Base-by-base conservation (phyloP, 2,888 invertebrate genomes). In the Celastrina argiolus region DNA sequence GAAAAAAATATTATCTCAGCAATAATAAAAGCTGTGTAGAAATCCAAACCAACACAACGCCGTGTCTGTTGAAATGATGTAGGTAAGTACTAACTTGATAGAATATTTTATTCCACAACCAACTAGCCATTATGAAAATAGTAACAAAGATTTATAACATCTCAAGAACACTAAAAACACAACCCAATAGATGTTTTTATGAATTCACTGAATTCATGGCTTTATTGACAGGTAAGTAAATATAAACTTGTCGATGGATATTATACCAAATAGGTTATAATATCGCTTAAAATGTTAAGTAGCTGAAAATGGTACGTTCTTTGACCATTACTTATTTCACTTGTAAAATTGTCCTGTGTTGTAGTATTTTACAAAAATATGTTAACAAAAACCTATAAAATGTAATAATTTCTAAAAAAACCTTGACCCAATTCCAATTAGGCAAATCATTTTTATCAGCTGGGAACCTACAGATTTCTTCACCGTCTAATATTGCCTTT, bases 401-500 rank as follows among this genome's bases (percentile, higher is more conserved):
- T 28, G n/a, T 34, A 5, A 59, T 18, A 59, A 18, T 26, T 31
- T 34, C 5, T 16, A 8, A 16, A 90, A n/a, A 86, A 91, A 94
- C 94, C 94, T 94, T 94, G 84, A 94, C 88, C 94, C 94, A 94
- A 85, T 92, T 92, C 94, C 94, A 94, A 88, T 93, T 92, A 79
- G 90, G 86, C 83, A 92, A 92, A 84, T 91, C 92, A 88, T 92
- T 92, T 77, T 79, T 85, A 79, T 92, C 88, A 74, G 92, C 92
- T 74, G 93, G 93, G 81, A 93, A 92, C 91, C 93, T 93, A 91
- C 88, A 88, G 85, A 94, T 90, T 85, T 93, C 92, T 82, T 92
- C 85, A 80, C 94, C 94, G 80, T 93, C 93, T 74, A 92, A 92
- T 80, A 93, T 85, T 82, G 94, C 89, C 84, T 93, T 92, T 77